Base-by-base conservation (phyloP, 1,140 invertebrate species). In the Drosophila novamexicana region DNA sequence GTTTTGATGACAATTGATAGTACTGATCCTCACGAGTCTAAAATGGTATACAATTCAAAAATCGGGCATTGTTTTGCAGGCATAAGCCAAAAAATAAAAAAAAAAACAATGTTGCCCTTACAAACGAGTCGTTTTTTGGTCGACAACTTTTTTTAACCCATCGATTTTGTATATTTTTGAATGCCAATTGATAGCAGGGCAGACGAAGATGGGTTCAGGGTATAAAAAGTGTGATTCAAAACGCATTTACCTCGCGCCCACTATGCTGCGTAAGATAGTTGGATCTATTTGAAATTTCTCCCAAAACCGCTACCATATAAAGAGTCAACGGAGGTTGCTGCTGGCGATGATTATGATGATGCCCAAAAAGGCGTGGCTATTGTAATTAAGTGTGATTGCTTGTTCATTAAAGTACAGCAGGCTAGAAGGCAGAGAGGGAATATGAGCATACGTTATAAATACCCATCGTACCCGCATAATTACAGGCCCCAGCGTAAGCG, bases 341-440 rank as follows among this genome's bases (percentile, higher is more conserved):
- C 40, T 29, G 44, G 14, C 42, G 59, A 44, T 45, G 66, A 44
- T 71, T 40, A 59, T 67, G 71, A 65, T 67, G 65, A 49, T 42
- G 61, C 62, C 45, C 69, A 37, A 58, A 62, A 65, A 44, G 83
- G 76, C 83, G 76, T 65, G 67, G 45, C 37, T 29, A 16, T 44
- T 62, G 76, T 83, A 86, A 86, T 86, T 88, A 86, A 83, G 65
- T 79, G 59, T 80, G 69, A 83, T 88, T 79, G 74, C 79, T 79
- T 74, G 56, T 62, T 75, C 64, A 84, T 77, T 77, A 56, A 54
- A 12, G 47, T 22, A 44, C 42, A 44, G 49, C 37, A 42, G 10
- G 14, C 37, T 18, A 52, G 12, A 39, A 45, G 2, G 22, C 22
- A 37, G 29, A 16, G 29, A 29, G 45, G 42, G 5, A 14, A 44